Evolutionary conservation across 2,888 invertebrate genomes (phyloP), one percentile per base, ranked within the genome.

Genomic region (Chloromyia formosa): DNA sequence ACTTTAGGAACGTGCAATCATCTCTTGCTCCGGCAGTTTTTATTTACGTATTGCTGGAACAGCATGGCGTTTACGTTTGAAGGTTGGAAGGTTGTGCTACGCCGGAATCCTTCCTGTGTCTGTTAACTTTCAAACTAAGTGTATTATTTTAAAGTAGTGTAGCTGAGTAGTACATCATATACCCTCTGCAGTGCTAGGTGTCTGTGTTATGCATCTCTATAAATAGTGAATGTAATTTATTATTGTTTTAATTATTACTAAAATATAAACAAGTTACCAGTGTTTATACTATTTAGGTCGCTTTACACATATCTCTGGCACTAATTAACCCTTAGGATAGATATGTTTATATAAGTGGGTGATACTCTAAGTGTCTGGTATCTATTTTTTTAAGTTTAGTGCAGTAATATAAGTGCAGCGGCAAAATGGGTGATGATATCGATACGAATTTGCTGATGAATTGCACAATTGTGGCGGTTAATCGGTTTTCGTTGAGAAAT

Each of bases 401-500:
- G 22, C 27, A 4, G 7, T 35, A 4, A n/a, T n/a, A n/a, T 53
- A 16, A 35, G 27, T 35, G 27, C 27, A 35, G 27, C 7, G 35
- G 14, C n/a, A 80, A 78, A 78, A 84, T 85, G 85, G 82, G 84
- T 74, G 84, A 84, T 78, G 80, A 80, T 77, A 82, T 85, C 75
- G 83, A 84, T 78, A 84, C 83, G 4, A 83, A 83, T 76, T 78
- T 85, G 69, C 76, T 85, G 76, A 81, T 83, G 69, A 85, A 85
- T 77, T 85, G 85, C 79, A 85, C 85, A 74, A 81, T 85, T 56
- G 80, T 84, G 18, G 84, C 85, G 12, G 82, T 84, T 9, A 80
- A 81, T 58, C 84, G 84, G 66, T 85, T 84, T 74, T 61, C 78
- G 16, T 80, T 81, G 49, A 77, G 83, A 75, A 80, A 80, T 62